Evolutionary conservation across 2,113 vertebrate species (phyloP), one percentile per base, ranked within the genome.

Genomic region (human (Homo sapiens)): DNA sequence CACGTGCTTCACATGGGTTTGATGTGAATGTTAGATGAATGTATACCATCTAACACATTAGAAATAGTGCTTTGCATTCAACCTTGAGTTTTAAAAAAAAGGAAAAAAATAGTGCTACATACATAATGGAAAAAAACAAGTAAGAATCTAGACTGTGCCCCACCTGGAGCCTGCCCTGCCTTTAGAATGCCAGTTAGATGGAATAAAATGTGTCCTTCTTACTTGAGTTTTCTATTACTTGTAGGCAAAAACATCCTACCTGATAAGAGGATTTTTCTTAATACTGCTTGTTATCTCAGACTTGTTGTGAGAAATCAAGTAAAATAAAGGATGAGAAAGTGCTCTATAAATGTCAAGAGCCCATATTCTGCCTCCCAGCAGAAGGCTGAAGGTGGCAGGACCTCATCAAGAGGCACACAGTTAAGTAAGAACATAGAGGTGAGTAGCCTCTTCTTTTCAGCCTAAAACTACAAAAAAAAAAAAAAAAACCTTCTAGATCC

Each of bases 51-150:
- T 66, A 85, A 48, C 18, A 2, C 59, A 30, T 64, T 48, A 78
- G 30, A 52, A 66, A 45, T 38, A 16, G 43, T 52, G 79, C 22
- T 23, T 68, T 17, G 32, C 66, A 64, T 64, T 64, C 25, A 64
- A 64, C 11, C 25, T 64, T 64, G 10, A 64, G 59, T 30, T 12
- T 12, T 30, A 64, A 64, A 61, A 61, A 61, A 61, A 64, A 5
- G 1, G 5, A 0, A 30, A 64, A 30, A 64, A 30, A 14, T 13
- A 32, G 38, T 59, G 75, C 23, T 50, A 6, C 6, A 0, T 5
- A 14, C 38, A 59, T 11, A 59, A 14, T 30, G 45, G 25, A 23
- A 55, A 25, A 93, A 8, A 45, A 73, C 61, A 78, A 45, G 14
- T 8, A 52, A 23, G 13, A 48, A 16, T 78, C 27, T 84, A 17